phyloP scores from a whole-genome alignment of 2,888 invertebrate species.

The Horisme vitalbata region DNA sequence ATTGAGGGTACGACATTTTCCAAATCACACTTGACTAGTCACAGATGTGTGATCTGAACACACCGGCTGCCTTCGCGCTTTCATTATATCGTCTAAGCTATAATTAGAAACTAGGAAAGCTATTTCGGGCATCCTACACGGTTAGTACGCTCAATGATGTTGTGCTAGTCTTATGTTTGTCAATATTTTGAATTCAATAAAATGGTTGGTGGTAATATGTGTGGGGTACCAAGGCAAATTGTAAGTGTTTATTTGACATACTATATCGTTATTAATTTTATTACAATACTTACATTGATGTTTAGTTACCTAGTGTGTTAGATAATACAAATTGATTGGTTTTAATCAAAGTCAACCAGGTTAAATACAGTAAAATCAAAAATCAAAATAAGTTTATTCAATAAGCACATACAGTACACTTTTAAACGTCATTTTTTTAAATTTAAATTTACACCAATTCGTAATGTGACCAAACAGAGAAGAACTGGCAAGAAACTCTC shows the following conservation, averaged over 20 bases:
- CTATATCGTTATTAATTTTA: too few species aligned
- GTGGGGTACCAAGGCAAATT: slow-evolving; percentile 27
- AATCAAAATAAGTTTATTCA: too few species aligned
- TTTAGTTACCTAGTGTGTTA: too few species aligned
- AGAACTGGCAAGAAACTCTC: too few species aligned
- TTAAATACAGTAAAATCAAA: too few species aligned
- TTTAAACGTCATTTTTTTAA: too few species aligned
- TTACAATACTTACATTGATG: too few species aligned
- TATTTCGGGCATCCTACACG: slow-evolving; percentile 56
- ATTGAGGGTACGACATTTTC: slow-evolving; percentile 53
- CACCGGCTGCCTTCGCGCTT: slow-evolving; percentile 46
- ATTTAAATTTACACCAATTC: too few species aligned
- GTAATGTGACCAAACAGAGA: too few species aligned
- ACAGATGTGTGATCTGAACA: too few species aligned
- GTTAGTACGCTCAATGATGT: slow-evolving; percentile 30
- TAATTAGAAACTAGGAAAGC: slow-evolving; percentile 72
- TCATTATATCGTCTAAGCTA: slow-evolving; percentile 62
- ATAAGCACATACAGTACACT: too few species aligned
- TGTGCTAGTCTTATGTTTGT: slow-evolving; percentile 25
- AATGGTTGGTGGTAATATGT: slow-evolving; percentile 26
- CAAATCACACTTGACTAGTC: slow-evolving; percentile 2
- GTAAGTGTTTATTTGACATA: slow-evolving; percentile 21
- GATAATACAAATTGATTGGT: slow-evolving; percentile 13
- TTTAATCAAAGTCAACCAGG: too few species aligned
- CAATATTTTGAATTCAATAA: slow-evolving; percentile 22